Evolutionary conservation across 2,113 vertebrate species (phyloP).

Genomic region (Tetrax tetrax): DNA sequence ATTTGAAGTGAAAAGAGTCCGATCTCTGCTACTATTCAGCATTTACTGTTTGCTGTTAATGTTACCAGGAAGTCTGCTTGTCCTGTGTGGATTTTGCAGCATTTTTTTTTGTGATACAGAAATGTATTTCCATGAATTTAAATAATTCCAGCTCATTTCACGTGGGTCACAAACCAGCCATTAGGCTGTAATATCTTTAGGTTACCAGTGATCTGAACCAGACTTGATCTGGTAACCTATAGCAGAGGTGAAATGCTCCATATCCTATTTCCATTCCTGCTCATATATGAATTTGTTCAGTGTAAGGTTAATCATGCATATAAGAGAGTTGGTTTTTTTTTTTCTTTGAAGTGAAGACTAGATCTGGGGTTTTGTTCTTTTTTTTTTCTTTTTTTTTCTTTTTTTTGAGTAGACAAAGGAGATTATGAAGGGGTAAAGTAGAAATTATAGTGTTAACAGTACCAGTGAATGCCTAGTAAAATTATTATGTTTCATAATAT

Average conservation of each 20-base stretch:
- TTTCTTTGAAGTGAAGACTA: not conserved
- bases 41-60: not conserved
- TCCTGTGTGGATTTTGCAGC: not conserved
- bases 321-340: not conserved
- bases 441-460: conserved; percentile 10
- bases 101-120: not conserved
- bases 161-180: not conserved
- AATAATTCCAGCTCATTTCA: conserved; percentile 27
- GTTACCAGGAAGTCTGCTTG: not conserved
- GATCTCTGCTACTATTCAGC: not conserved
- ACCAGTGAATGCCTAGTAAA: not conserved
- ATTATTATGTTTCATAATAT: conserved; percentile 16
- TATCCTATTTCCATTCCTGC: conserved; percentile 31
- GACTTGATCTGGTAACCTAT: conserved; percentile 16
- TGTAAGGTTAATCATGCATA: conserved; percentile 41
- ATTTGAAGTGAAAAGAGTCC: conserved; percentile 18
- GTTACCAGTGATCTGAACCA: conserved; percentile 13
- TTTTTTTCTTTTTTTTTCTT: not conserved
- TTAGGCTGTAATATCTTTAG: conserved; percentile 26
- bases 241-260: conserved; percentile 48
- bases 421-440: not conserved
- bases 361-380: not conserved
- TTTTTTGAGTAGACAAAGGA: not conserved
- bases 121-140: not conserved
- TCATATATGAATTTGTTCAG: not conserved